A percentile compares a stretch with the other conserved stretches of the same genome.
Evolutionary conservation across 2,888 invertebrate genomes (phyloP).

Genomic region (Nomada flava): DNA sequence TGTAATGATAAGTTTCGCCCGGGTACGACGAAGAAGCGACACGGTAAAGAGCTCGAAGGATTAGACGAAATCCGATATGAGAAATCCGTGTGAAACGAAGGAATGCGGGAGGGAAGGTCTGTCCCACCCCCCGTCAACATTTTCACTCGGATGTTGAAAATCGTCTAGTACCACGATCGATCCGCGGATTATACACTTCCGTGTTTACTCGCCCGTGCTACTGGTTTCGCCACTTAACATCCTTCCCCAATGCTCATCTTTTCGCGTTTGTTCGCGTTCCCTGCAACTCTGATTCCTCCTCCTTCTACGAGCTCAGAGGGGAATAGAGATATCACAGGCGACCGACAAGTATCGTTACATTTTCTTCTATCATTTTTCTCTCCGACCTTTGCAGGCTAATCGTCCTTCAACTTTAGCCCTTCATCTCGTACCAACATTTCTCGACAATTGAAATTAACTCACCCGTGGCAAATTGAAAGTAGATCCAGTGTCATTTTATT

Average conservation of each 20-base stretch:
- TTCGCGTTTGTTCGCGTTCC: too few relatives aligned
- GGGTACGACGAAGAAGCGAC: background rate
- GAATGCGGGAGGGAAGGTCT: background rate
- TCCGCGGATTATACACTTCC: slow-evolving; percentile 10
- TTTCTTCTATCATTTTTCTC: too few relatives aligned
- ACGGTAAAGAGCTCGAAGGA: slow-evolving; percentile 13
- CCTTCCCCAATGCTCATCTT: background rate
- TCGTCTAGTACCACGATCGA: slow-evolving; percentile 14
- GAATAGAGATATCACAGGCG: too few relatives aligned
- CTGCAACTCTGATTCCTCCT: too few relatives aligned
- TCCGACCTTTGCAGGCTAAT: too few relatives aligned
- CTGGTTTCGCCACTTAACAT: slow-evolving; percentile 8
- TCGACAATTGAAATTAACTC: too few relatives aligned
- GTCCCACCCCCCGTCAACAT: too few relatives aligned
- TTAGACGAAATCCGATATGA: slow-evolving; percentile 32
- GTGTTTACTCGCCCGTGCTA: slow-evolving; percentile 3
- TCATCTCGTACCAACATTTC: too few relatives aligned
- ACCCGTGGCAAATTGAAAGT: too few relatives aligned
- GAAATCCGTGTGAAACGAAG: slow-evolving; percentile 20
- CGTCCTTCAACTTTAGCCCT: too few relatives aligned
- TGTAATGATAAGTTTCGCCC: background rate
- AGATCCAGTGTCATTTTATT: background rate
- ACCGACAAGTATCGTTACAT: too few relatives aligned
- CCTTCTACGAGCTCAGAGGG: too few relatives aligned
- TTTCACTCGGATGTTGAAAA: background rate